Evolutionary conservation across 2,888 invertebrate genomes (phyloP), one percentile per base, ranked within the genome.

Genomic region (Camptogramma bilineatum): DNA sequence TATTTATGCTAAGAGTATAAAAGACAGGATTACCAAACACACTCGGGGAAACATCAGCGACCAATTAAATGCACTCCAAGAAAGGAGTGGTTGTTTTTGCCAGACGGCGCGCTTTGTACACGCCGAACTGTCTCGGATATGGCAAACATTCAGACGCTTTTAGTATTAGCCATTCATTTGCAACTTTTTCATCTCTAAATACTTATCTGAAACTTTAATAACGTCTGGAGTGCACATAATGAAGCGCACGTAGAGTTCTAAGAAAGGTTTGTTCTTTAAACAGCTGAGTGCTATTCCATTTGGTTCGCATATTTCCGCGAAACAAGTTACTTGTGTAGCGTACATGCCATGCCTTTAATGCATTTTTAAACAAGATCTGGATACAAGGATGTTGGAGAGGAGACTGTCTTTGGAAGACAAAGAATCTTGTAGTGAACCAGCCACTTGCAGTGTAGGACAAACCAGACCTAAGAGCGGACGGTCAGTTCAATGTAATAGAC

Each of bases 1-100:
- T 44, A 55, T 58, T 44, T 52, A 34, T 55, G 50, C 50, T 34
- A 52, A 34, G 51, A 62, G 28, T 19, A 54, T 57, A 39, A 51
- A 56, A 46, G 48, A 61, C 46, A 56, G 60, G 50, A 65, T 57
- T 55, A 70, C 71, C 70, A 59, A 73, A 75, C 72, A 70, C 71
- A 76, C 69, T 65, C 69, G 54, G 55, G 75, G 69, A 71, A 72
- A 71, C 48, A 57, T 57, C 47, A 47, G 58, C 28, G 69, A 81
- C 85, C 87, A 90, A 89, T 90, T 87, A 88, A 87, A 84, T 77
- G 80, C 82, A 81, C 80, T 82, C 80, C 78, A 73, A 80, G 84
- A 83, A 84, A 76, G 81, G 81, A 72, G 76, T 79, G 73, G 76
- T 83, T 75, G 83, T 90, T 91, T 90, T 90, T 90, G 85, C 76